These are phyloP conservation scores for Pongo abelii DNA, from an alignment of 2,113 vertebrate species.

Conservation along the genomic window DNA sequence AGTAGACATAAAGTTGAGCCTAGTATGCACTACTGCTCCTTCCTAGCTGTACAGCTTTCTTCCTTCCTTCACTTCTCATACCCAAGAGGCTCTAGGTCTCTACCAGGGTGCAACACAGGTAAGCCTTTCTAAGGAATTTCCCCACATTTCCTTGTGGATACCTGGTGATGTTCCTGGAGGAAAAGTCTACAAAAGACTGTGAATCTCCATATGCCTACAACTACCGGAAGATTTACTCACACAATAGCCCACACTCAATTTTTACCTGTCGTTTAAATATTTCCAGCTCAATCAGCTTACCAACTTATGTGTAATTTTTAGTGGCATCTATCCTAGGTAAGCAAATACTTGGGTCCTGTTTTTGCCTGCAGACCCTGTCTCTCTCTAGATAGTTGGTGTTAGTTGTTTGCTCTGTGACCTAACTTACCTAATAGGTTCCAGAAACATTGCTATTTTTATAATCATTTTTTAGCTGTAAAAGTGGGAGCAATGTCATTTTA, in stretches of 20 bases:
- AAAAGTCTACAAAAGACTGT: neutral
- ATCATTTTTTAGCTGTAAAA: neutral
- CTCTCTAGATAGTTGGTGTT: neutral
- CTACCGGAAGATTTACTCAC: neutral
- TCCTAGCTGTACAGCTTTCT: no score
- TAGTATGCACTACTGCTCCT: neutral
- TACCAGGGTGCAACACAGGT: neutral
- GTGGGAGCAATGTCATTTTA: neutral
- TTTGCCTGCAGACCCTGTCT: neutral
- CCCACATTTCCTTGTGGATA: neutral
- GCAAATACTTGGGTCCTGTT: no score
- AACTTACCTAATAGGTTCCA: neutral
- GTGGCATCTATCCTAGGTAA: neutral
- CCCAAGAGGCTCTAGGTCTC: neutral
- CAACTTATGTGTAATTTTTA: accelerated
- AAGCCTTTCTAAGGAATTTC: neutral
- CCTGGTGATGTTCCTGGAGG: neutral
- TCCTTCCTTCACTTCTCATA: neutral
- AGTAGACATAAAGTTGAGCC: neutral
- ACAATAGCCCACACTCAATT: neutral
- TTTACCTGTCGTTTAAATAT: no score
- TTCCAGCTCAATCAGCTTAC: neutral
- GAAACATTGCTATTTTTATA: neutral
- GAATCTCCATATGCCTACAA: neutral
- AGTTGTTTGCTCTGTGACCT: neutral